Evolutionary conservation across 2,888 invertebrate species (phyloP).

Genomic region (Lymantria monacha): DNA sequence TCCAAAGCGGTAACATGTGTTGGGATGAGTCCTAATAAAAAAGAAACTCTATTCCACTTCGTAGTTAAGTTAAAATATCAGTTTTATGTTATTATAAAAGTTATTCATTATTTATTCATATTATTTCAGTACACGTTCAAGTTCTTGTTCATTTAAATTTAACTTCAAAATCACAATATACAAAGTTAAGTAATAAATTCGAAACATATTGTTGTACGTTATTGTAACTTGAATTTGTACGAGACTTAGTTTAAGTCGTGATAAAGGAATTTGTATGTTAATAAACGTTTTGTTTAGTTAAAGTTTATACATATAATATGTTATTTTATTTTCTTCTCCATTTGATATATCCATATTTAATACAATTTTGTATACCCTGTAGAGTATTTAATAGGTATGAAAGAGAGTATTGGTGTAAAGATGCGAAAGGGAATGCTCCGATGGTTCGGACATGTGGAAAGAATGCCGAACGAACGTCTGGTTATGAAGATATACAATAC

Average conservation of each 20-base stretch:
- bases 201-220: not conserved
- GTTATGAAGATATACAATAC: no score
- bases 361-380: no score
- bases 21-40: no score
- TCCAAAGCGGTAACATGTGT: no score
- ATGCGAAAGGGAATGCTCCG: no score
- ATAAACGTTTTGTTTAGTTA: not conserved
- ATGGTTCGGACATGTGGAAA: no score
- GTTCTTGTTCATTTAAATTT: not conserved
- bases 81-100: not conserved
- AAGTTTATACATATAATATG: not conserved
- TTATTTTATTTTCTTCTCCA: not conserved
- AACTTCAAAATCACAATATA: not conserved
- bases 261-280: not conserved
- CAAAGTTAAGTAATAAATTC: not conserved
- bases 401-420: no score
- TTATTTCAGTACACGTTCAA: not conserved
- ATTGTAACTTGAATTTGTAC: not conserved
- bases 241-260: not conserved
- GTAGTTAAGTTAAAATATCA: no score
- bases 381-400: no score
- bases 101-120: not conserved
- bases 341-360: no score
- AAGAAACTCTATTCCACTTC: no score
- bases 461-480: no score